These are phyloP conservation scores for Toxotes lorentzi DNA, from an alignment of 2,797 vertebrate species.

Conservation along the genomic window DNA sequence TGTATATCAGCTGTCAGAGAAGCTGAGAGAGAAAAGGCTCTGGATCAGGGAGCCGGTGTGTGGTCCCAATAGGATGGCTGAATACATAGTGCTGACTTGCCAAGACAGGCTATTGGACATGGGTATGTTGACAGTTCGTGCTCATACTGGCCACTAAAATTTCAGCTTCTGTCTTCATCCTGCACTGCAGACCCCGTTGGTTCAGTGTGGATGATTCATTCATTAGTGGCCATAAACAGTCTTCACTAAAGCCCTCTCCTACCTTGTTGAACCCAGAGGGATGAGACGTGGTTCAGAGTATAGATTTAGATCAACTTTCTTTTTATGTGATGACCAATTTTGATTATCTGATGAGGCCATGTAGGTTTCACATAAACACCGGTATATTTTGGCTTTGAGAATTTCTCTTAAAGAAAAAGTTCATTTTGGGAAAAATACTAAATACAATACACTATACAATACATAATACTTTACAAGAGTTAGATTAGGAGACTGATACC, in stretches of 20 bases:
- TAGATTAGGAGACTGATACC: not conserved
- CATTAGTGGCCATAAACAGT: conserved; percentile 32
- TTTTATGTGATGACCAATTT: not conserved
- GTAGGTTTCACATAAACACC: conserved; percentile 9
- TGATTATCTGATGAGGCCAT: conserved; percentile 6
- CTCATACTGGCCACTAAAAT: conserved; percentile 41
- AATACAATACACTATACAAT: no score
- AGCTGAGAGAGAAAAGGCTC: conserved; percentile 35
- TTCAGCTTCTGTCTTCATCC: conserved; percentile 36
- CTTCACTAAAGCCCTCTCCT: conserved; percentile 18
- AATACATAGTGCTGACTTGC: conserved; percentile 44
- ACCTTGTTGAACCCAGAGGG: conserved; percentile 26
- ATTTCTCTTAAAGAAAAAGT: not conserved
- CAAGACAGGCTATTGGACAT: conserved; percentile 42
- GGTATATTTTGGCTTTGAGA: not conserved
- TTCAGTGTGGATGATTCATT: conserved; percentile 45
- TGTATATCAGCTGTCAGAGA: conserved; percentile 54
- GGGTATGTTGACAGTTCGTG: conserved; percentile 21
- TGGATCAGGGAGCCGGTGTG: conserved; percentile 42
- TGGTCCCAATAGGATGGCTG: conserved; percentile 48
- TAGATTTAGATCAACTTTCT: conserved; percentile 23
- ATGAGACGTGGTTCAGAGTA: conserved; percentile 24
- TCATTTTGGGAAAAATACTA: not conserved
- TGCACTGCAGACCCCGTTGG: conserved; percentile 10
- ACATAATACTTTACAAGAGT: fast-evolving